Evolutionary conservation across 2,113 vertebrate genomes (phyloP).

Genomic region (Notarius quadriscutis): DNA sequence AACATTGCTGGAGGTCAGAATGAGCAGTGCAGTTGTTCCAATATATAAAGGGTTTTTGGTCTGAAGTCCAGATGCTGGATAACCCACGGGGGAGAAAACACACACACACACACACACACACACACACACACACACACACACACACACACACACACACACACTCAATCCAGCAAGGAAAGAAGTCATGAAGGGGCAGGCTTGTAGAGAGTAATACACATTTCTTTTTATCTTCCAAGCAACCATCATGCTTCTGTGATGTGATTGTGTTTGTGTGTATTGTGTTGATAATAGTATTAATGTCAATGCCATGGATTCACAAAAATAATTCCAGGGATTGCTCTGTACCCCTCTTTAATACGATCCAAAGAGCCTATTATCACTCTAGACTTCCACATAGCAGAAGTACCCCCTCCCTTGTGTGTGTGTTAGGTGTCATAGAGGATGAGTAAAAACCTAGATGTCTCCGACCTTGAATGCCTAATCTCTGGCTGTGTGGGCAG

Average conservation of each 20-base stretch:
- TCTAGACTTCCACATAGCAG: slow-evolving; percentile 10
- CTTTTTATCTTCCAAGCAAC: slow-evolving; percentile 3
- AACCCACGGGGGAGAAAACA: background rate
- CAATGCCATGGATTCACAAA: background rate
- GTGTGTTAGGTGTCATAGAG: slow-evolving; percentile 23
- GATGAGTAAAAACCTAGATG: slow-evolving; percentile 13
- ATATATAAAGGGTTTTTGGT: background rate
- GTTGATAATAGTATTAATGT: slow-evolving; percentile 4
- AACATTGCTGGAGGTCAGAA: slow-evolving; percentile 4
- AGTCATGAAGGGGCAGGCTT: background rate
- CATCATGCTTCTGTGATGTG: background rate
- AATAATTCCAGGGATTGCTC: background rate
- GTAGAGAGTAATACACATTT: background rate
- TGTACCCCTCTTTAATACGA: background rate
- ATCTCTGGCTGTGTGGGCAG: slow-evolving; percentile 25
- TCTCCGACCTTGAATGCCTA: slow-evolving; percentile 25
- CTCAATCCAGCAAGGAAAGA: background rate
- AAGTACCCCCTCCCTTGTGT: slow-evolving; percentile 27
- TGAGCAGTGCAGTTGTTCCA: background rate
- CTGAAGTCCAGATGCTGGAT: background rate
- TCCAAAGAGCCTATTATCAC: background rate
- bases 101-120: background rate
- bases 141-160: background rate
- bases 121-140: slow-evolving; percentile 1
- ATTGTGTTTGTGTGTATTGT: background rate